Conservation (phyloP, 2,113 vertebrate genomes). For the Gavialis gangeticus region DNA sequence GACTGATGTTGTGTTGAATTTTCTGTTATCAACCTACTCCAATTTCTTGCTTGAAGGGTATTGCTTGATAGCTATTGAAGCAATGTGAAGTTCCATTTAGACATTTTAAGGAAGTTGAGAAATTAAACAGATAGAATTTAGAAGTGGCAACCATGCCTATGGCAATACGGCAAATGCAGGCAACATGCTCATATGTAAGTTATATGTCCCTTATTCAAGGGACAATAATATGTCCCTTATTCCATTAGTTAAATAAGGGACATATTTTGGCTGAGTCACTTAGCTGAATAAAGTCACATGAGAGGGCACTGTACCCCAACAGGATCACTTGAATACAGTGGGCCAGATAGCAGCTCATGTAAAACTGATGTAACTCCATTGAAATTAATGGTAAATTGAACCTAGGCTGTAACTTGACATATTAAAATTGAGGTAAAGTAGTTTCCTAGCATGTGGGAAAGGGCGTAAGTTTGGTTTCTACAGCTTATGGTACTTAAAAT, state of each 20-base stretch:
- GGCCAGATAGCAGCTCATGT: not conserved
- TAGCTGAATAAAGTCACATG: not conserved
- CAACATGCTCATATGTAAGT: not conserved
- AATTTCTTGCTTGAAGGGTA: not conserved
- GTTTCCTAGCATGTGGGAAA: not conserved
- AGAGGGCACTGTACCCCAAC: not conserved
- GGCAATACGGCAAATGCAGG: not conserved
- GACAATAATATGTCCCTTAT: not conserved
- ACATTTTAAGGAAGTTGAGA: not conserved
- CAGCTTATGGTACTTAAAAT: not conserved
- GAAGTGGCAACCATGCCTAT: not conserved
- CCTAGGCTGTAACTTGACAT: fast-evolving
- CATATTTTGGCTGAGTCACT: not conserved
- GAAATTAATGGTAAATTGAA: constrained; percentile 7
- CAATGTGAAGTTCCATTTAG: not conserved
- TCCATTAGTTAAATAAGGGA: not conserved
- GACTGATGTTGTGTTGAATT: not conserved
- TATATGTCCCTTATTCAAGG: not conserved
- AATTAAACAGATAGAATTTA: not conserved
- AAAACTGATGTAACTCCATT: not conserved
- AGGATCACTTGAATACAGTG: not conserved
- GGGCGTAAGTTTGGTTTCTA: not conserved
- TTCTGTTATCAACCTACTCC: not conserved
- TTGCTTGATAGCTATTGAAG: too few species aligned
- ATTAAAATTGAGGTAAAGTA: not conserved